Evolutionary conservation across 2,797 vertebrate genomes (phyloP), one percentile per base, ranked within the genome.

Genomic region (Tenualosa thibaudeaui): DNA sequence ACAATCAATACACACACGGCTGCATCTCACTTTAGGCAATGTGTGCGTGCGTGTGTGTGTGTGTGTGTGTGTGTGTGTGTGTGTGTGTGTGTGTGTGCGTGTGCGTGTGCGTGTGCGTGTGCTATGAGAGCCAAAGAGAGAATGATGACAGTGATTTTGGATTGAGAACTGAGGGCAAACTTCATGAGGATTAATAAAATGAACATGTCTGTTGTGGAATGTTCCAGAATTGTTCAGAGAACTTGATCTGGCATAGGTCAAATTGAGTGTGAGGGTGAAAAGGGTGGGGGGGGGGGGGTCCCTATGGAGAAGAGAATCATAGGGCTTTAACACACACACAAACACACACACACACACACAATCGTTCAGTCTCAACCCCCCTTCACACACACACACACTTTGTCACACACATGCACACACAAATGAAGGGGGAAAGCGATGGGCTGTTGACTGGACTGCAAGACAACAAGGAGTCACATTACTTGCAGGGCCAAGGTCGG

Each of bases 401-500:
- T 15, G 65, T 68, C 26, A 15, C 65, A 71, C 65, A 37, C 89
- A 93, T 92, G 82, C 89, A 90, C 89, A 90, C 89, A 88, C 86
- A 90, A 91, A 86, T 91, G 85, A 85, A 15, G 40, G 81, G 88
- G 26, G 86, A 81, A 84, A 82, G 31, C 88, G 81, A 88, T 87
- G 87, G 81, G 86, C 56, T 60, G 1, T 60, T 84, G 26, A 22
- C 81, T 53, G n/a, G 53, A 19, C 24, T 83, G 75, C 84, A 90
- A 0, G 90, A 90, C 85, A 85, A 89, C 90, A 92, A 91, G 88
- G 89, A 65, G 60, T 65, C 60, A 65, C 65, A 0, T 53, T 85
- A 92, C 68, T 43, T 43, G 90, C 89, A 58, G 84, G 93, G 93
- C 93, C 92, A 91, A 92, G 92, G 93, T 93, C 93, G 93, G 91